Conservation (phyloP, 2,797 vertebrate genomes). For the Pseudochromis fuscus region DNA sequence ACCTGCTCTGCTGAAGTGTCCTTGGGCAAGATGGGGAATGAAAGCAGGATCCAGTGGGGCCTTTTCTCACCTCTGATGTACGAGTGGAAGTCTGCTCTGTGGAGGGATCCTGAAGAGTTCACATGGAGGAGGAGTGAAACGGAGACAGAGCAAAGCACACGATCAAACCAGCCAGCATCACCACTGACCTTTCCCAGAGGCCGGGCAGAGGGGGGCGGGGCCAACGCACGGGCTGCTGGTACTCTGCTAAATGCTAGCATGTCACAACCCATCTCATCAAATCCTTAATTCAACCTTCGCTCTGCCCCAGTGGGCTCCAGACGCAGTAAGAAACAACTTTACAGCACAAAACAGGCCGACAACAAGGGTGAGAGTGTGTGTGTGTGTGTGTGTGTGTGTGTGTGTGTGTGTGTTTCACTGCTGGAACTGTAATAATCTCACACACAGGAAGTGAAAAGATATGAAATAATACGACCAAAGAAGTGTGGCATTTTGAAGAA, state of each 20-base stretch:
- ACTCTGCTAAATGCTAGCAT: slow-evolving; percentile 71
- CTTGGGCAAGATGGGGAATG: slow-evolving; percentile 54
- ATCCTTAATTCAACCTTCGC: slow-evolving; percentile 70
- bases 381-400: slow-evolving; percentile 4
- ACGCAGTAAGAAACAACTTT: slow-evolving; percentile 69
- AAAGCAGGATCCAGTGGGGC: slow-evolving; percentile 15
- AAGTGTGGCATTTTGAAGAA: slow-evolving; percentile 41
- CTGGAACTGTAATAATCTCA: slow-evolving; percentile 15
- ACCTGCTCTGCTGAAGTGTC: slow-evolving; percentile 55
- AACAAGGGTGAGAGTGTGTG: slow-evolving; percentile 38
- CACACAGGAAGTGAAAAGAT: slow-evolving; percentile 23
- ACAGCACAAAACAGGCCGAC: slow-evolving; percentile 50
- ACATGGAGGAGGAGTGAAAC: slow-evolving; percentile 24
- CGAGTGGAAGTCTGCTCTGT: neutral
- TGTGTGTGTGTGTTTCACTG: slow-evolving; percentile 4
- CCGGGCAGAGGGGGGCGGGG: slow-evolving; percentile 34
- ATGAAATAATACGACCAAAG: slow-evolving; percentile 38
- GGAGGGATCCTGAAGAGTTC: neutral
- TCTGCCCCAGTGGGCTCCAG: slow-evolving; percentile 43
- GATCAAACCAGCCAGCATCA: slow-evolving; percentile 56
- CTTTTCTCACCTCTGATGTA: slow-evolving; percentile 24
- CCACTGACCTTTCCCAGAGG: slow-evolving; percentile 72
- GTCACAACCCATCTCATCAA: slow-evolving; percentile 76
- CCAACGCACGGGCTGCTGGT: slow-evolving; percentile 49
- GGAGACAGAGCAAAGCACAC: slow-evolving; percentile 37